These are phyloP conservation scores for Drosophila pruinosa DNA, from an alignment of 1,140 invertebrate species.

Conservation along the genomic window DNA sequence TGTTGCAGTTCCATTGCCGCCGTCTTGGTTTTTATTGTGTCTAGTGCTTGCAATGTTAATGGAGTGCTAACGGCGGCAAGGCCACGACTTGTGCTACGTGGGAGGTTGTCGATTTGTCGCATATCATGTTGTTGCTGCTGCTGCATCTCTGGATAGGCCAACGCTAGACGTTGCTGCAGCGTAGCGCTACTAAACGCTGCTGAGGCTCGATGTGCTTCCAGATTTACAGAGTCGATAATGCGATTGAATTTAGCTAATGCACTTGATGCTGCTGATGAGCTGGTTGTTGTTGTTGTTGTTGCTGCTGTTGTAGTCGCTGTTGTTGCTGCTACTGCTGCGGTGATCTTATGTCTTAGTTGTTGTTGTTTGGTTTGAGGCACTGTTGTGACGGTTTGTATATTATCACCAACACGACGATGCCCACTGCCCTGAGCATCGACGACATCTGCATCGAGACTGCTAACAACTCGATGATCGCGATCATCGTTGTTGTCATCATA, in stretches of 20 bases:
- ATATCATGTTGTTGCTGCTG: slow-evolving; percentile 50
- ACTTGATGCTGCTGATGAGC: slow-evolving; percentile 64
- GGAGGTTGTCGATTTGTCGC: slow-evolving; percentile 65
- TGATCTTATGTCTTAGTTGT: slow-evolving; percentile 78
- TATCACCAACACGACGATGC: slow-evolving; percentile 55
- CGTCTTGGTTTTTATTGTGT: slow-evolving; percentile 49
- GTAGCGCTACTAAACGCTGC: slow-evolving; percentile 65
- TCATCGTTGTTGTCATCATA: slow-evolving; percentile 27
- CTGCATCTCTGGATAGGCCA: slow-evolving; percentile 73
- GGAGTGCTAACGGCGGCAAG: slow-evolving; percentile 68
- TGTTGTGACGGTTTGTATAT: slow-evolving; percentile 82
- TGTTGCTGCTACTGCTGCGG: slow-evolving; percentile 55
- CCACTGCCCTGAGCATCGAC: slow-evolving; percentile 44
- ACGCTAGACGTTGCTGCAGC: slow-evolving; percentile 61
- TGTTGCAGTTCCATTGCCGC: slow-evolving; percentile 44
- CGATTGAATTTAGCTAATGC: slow-evolving; percentile 83
- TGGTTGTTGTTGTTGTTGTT: slow-evolving; percentile 59
- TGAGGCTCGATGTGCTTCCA: slow-evolving; percentile 54
- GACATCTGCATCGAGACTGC: slow-evolving; percentile 8
- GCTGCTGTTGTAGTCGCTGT: slow-evolving; percentile 54
- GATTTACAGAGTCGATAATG: slow-evolving; percentile 73
- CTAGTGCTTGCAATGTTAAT: slow-evolving; percentile 72
- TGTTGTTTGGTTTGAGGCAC: slow-evolving; percentile 80
- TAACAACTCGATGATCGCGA: neutral
- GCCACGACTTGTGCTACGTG: slow-evolving; percentile 63